phyloP scores from a whole-genome alignment of 2,113 vertebrate genomes.

The Labrus mixtus region DNA sequence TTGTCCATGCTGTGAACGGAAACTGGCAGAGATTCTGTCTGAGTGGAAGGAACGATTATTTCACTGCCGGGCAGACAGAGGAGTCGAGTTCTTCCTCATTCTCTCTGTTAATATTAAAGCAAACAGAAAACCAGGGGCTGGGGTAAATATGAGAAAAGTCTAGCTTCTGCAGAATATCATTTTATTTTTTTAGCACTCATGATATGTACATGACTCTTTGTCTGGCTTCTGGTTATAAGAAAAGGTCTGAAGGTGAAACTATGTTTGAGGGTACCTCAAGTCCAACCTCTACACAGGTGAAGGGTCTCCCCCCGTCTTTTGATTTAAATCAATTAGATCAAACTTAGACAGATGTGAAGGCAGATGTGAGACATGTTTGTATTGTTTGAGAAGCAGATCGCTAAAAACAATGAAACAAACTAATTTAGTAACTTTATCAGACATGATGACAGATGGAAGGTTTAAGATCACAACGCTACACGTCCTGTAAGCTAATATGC shows the following conservation, averaged over 20 bases:
- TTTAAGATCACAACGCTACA: too few species aligned
- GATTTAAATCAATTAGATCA: too few species aligned
- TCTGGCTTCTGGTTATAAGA: neutral
- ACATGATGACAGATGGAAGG: too few species aligned
- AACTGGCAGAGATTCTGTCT: slow-evolving; percentile 14
- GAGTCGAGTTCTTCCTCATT: slow-evolving; percentile 46
- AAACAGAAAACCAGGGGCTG: slow-evolving; percentile 40
- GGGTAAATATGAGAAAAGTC: slow-evolving; percentile 34
- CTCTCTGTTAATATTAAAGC: slow-evolving; percentile 34
- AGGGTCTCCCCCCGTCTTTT: too few species aligned
- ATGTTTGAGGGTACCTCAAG: too few species aligned
- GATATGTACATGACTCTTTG: neutral
- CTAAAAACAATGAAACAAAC: too few species aligned
- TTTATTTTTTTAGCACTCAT: neutral
- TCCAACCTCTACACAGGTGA: too few species aligned
- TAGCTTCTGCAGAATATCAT: neutral
- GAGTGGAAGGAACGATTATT: slow-evolving; percentile 50
- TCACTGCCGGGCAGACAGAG: slow-evolving; percentile 41
- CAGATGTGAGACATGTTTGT: too few species aligned
- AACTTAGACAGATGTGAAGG: too few species aligned
- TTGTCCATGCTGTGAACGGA: slow-evolving; percentile 14
- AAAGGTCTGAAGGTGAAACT: neutral
- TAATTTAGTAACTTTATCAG: too few species aligned
- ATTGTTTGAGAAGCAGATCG: too few species aligned
- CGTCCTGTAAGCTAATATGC: too few species aligned